Base-by-base conservation (phyloP, 2,888 invertebrate species). In the Synanthedon tipuliformis region DNA sequence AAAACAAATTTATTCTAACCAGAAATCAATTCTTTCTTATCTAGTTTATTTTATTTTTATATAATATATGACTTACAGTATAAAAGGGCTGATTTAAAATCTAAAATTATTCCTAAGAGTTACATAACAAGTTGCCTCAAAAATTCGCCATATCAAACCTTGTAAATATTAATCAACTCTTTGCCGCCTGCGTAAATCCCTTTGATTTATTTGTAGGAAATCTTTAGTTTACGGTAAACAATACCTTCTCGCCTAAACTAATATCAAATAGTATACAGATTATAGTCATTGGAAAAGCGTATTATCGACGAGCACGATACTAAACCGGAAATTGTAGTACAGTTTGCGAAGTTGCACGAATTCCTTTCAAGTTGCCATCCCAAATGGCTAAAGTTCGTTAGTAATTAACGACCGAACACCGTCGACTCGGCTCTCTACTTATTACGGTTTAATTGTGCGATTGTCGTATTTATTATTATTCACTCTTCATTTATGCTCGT, bases 391-490 rank as follows among this genome's bases (percentile, higher is more conserved):
- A 75, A 78, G 62, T 74, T 74, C 60, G 53, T 59, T 55, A 54
- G 65, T 71, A 70, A 75, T 76, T 73, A 72, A 71, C 65, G 63
- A 59, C 59, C 61, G 55, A 66, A 63, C 61, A 59, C 50, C 55
- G 55, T 56, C 55, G 57, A 59, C 55, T 59, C 56, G 55, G 56
- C 59, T 53, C 59, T 53, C 53, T 54, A 57, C 54, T 61, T 55
- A 58, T 58, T 62, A 63, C 61, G 58, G 57, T 61, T 64, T 70
- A 62, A 62, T 65, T 62, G 56, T 54, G 57, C 56, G 60, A 58
- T 61, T 57, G 58, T 56, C 52, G 51, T 54, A 51, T 53, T 50
- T 52, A 48, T 54, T 51, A 53, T 55, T 8, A 45, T 49, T 49
- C 48, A 15, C 10, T 48, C 10, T 45, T 45, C 45, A 45, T 45